Evolutionary conservation across 2,888 invertebrate genomes (phyloP).

Genomic region (Macroteleia sp.): DNA sequence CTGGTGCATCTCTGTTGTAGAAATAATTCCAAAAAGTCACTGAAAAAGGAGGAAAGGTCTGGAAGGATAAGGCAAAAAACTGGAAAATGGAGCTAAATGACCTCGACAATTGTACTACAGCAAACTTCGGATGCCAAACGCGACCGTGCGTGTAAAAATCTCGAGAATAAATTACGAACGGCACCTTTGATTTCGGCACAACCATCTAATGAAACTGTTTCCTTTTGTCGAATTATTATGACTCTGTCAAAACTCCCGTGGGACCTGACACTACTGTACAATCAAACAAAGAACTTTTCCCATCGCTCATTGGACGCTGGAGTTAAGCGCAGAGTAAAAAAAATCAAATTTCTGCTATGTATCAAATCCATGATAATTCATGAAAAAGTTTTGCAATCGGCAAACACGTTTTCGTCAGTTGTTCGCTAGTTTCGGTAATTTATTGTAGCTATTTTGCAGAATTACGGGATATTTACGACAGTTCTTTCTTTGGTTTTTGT

Average conservation of each 20-base stretch:
- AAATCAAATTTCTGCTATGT: slow-evolving; percentile 41
- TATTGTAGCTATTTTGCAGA: slow-evolving; percentile 30
- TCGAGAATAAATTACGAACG: too few relatives aligned
- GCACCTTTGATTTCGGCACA: not conserved
- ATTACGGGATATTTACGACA: slow-evolving; percentile 31
- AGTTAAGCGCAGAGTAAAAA: slow-evolving; percentile 15
- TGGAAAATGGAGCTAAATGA: not conserved
- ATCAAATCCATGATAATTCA: slow-evolving; percentile 53
- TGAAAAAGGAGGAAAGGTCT: not conserved
- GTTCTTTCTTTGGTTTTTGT: slow-evolving; percentile 9
- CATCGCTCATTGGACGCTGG: slow-evolving; percentile 27
- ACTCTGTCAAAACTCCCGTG: slow-evolving; percentile 26
- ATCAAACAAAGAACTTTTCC: slow-evolving; percentile 43
- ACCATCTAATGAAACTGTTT: not conserved
- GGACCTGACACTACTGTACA: too few relatives aligned
- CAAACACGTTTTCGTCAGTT: slow-evolving; percentile 49
- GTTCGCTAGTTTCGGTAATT: slow-evolving; percentile 26
- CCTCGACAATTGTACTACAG: slow-evolving; percentile 1
- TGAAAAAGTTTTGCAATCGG: slow-evolving; percentile 53
- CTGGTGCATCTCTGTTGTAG: slow-evolving; percentile 40
- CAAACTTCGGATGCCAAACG: not conserved
- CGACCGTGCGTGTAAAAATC: too few relatives aligned
- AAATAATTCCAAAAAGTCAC: slow-evolving; percentile 46
- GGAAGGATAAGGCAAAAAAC: not conserved
- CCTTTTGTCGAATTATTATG: slow-evolving; percentile 29